A percentile compares a stretch with the other conserved stretches of the same genome.
These are phyloP conservation scores for Lepidochrysops patricia DNA, from an alignment of 2,888 invertebrate species.

Conservation along the genomic window DNA sequence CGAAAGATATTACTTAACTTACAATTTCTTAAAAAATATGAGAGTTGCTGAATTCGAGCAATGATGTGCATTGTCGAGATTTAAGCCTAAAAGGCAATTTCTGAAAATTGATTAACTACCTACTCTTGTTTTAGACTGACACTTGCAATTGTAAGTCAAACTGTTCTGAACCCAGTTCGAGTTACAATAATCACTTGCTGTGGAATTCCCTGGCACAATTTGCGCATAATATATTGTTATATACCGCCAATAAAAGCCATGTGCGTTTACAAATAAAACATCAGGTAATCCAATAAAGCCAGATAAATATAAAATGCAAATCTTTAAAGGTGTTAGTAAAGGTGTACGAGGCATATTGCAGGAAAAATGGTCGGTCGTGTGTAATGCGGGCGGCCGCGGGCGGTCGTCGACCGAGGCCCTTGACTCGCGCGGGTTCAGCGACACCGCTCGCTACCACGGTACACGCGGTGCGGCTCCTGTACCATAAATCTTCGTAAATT, in stretches of 20 bases:
- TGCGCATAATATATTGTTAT: background rate
- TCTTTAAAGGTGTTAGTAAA: conserved; percentile 22
- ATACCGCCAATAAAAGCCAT: background rate
- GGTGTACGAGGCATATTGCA: conserved; percentile 22
- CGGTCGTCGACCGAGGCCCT: conserved; percentile 73
- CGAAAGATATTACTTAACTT: too few species aligned
- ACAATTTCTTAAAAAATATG: too few species aligned
- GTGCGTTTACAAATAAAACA: background rate
- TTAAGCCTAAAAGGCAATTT: too few species aligned
- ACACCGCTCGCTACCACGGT: conserved; percentile 49
- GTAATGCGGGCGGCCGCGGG: conserved; percentile 46
- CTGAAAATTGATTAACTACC: too few species aligned
- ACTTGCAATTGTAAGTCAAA: too few species aligned
- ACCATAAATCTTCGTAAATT: background rate
- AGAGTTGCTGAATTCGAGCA: too few species aligned
- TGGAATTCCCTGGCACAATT: too few species aligned
- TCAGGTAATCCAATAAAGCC: background rate
- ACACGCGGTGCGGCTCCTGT: conserved; percentile 20
- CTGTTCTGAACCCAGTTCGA: too few species aligned
- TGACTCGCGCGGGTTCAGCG: conserved; percentile 68
- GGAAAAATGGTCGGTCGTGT: conserved; percentile 39
- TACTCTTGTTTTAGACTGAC: too few species aligned
- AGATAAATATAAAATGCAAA: background rate
- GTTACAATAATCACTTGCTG: too few species aligned
- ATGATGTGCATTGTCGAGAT: too few species aligned